phyloP scores from a whole-genome alignment of 2,888 invertebrate species.

The Omphaloscelis lunosa region DNA sequence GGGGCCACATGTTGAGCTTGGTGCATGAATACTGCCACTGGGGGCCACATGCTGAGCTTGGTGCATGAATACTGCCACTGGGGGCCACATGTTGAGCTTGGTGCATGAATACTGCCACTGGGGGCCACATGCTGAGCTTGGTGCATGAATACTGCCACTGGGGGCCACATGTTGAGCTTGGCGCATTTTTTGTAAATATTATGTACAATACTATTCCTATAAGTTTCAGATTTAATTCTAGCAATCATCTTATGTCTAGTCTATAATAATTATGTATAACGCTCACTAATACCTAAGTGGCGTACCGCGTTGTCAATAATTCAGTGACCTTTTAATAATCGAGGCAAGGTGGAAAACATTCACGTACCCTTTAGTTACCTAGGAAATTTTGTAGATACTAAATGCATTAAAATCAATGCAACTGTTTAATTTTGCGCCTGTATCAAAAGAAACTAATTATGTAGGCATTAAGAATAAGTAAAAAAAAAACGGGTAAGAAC shows the following conservation, averaged over 20 bases:
- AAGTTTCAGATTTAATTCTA: background rate
- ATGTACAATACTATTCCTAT: too few species aligned
- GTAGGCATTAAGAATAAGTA: background rate
- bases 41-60: too few species aligned
- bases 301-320: background rate
- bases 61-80: too few species aligned
- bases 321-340: background rate
- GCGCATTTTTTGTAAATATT: background rate
- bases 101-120: background rate
- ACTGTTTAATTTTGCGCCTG: background rate
- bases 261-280: too few species aligned
- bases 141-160: background rate
- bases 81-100: background rate
- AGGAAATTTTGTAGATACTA: background rate
- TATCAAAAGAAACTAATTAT: background rate
- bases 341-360: background rate
- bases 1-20: too few species aligned
- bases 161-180: too few species aligned
- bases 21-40: too few species aligned
- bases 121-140: background rate
- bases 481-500: background rate
- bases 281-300: background rate
- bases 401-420: background rate
- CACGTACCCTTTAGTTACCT: background rate
- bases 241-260: background rate